These are phyloP conservation scores for Oplegnathus fasciatus DNA, from an alignment of 2,113 vertebrate species.

Conservation along the genomic window DNA sequence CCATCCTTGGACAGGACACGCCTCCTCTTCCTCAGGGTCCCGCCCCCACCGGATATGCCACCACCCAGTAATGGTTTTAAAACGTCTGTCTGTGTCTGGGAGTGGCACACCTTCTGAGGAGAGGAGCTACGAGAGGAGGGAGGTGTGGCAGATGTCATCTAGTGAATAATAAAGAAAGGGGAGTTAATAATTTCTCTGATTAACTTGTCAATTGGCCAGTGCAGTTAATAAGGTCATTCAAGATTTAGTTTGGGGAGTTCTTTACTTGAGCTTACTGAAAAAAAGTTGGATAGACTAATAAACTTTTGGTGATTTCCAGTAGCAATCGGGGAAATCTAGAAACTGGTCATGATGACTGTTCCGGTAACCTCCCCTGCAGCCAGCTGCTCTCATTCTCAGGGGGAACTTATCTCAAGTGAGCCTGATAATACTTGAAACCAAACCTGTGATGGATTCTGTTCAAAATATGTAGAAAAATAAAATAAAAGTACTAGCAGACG, in stretches of 20 bases:
- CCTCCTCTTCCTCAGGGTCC: slow-evolving; percentile 82
- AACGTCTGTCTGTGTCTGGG: slow-evolving; percentile 94
- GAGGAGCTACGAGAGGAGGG: slow-evolving; percentile 83
- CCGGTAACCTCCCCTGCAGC: not conserved
- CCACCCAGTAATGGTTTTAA: slow-evolving; percentile 89
- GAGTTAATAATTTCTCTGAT: not conserved
- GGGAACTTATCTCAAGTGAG: not conserved
- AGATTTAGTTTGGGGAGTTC: not conserved
- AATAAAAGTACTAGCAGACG: not conserved
- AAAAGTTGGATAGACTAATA: no score
- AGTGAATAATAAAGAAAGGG: slow-evolving; percentile 9
- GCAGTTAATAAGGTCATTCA: not conserved
- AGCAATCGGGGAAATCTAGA: not conserved
- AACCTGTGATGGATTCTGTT: not conserved
- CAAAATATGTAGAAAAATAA: not conserved
- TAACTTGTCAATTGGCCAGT: not conserved
- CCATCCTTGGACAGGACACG: slow-evolving; percentile 96
- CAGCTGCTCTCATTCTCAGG: not conserved
- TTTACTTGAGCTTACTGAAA: not conserved
- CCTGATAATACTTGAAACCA: not conserved
- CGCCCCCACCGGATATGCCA: slow-evolving; percentile 33
- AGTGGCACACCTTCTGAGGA: slow-evolving; percentile 93
- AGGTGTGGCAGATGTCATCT: slow-evolving; percentile 85
- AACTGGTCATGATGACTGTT: not conserved
- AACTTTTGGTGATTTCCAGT: not conserved